Percentiles rank a stretch among this genome's conserved stretches.
phyloP scores from a whole-genome alignment of 2,113 vertebrate species.

The Excalfactoria chinensis region DNA sequence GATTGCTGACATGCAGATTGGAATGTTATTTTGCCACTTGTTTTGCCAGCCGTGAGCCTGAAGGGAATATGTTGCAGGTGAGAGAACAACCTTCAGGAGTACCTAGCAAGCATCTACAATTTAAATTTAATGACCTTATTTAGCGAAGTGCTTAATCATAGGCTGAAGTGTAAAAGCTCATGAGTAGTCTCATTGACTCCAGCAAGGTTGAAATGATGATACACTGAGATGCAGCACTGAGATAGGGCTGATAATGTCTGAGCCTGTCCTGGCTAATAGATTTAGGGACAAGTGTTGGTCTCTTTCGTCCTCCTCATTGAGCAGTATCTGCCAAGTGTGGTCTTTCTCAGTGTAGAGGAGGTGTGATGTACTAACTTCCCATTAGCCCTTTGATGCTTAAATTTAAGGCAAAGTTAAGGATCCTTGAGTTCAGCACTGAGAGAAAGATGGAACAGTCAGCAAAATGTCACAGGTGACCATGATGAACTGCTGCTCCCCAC shows the following conservation, averaged over 20 bases:
- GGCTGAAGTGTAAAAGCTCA: constrained; percentile 43
- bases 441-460: constrained; percentile 41
- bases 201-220: constrained; percentile 31
- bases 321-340: neutral
- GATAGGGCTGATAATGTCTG: neutral
- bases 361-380: neutral
- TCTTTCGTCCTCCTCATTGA: neutral
- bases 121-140: constrained; percentile 65
- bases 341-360: neutral
- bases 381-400: constrained; percentile 12
- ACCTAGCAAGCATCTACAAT: constrained; percentile 59
- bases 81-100: constrained; percentile 56
- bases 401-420: constrained; percentile 12
- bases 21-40: constrained; percentile 30
- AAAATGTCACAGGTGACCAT: constrained; percentile 38
- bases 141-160: constrained; percentile 66
- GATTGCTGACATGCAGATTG: constrained; percentile 52
- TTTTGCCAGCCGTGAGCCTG: constrained; percentile 34
- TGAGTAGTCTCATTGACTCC: constrained; percentile 47
- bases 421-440: neutral
- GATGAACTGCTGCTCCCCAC: neutral
- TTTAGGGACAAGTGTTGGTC: neutral
- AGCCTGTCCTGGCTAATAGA: constrained; percentile 5
- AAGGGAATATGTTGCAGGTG: constrained; percentile 38
- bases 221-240: neutral